Evolutionary conservation across 2,113 vertebrate genomes (phyloP), one percentile per base, ranked within the genome.

Genomic region (Megaceryle maxima): DNA sequence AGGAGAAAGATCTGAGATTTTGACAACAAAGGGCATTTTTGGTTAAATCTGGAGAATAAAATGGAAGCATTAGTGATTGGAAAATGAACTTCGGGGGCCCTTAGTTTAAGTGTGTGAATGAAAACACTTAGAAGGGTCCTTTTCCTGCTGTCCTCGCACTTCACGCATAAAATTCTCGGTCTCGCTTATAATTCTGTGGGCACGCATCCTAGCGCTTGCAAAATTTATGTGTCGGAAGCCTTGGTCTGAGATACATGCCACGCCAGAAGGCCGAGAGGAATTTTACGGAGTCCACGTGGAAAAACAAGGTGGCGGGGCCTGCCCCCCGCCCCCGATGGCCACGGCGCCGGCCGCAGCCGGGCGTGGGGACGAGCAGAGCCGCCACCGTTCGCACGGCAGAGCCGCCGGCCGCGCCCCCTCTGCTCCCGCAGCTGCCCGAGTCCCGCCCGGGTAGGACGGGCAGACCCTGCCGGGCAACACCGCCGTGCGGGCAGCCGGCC

Each of bases 271-370:
- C 44, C 4, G 13, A 6, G 67, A 11, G 14, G 12, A 60, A 10
- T 12, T 33, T 5, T 5, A 9, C 0, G 0, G 53, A 15, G 11
- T 0, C 22, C 28, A 1, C 7, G 3, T 7, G 28, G 31, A 8
- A 21, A 9, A 17, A 13, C 16, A 17, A 6, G 18, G 33, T 1
- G 50, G 3, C 56, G 1, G 67, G 24, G 10, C 9, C 31, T 4
- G 35, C 11, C 9, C 9, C 22, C 8, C 5, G 28, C 13, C 13
- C 33, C 37, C 39, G 7, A 8, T 29, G 5, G 48, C 76, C 3
- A 44, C 51, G 53, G 20, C 51, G 14, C 35, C 22, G 22, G 51
- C 41, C 18, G 57, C 57, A 13, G 17, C 56, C 57, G 57, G 12
- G 48, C 48, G 25, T 33, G 60, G 11, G 18, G 19, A 17, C 24